Percentiles rank a stretch among this genome's conserved stretches.
These are phyloP conservation scores for Alces alces DNA, from an alignment of 2,113 vertebrate species.

Conservation along the genomic window DNA sequence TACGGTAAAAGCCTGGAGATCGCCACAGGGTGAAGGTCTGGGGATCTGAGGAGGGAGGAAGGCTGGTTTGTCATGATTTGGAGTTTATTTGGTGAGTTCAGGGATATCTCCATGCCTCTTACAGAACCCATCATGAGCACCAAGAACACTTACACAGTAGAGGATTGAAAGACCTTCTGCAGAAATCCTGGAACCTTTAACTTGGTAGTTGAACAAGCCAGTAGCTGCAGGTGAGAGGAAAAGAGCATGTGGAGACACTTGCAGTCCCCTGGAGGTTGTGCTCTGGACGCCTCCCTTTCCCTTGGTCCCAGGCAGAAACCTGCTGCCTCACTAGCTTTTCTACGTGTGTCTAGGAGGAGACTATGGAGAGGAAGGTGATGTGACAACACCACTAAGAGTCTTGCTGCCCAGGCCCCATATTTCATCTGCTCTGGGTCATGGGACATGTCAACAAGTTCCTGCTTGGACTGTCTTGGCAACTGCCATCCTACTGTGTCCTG, in stretches of 20 bases:
- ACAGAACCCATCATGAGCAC: background rate
- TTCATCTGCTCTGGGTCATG: background rate
- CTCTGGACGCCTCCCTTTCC: background rate
- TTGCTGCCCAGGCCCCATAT: background rate
- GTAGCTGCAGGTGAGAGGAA: slow-evolving; percentile 26
- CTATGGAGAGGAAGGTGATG: background rate
- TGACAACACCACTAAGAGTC: background rate
- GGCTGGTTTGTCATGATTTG: background rate
- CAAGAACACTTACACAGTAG: slow-evolving; percentile 58
- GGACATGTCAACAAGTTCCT: background rate
- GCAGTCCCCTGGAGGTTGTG: rapidly evolving
- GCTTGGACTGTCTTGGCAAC: background rate
- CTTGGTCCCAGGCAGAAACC: background rate
- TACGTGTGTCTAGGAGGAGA: background rate
- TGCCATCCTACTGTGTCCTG: rapidly evolving
- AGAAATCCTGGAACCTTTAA: background rate
- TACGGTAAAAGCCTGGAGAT: too few species aligned
- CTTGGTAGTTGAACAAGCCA: background rate
- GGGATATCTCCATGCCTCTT: background rate
- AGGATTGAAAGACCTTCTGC: background rate
- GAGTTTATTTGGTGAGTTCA: background rate
- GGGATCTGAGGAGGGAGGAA: background rate
- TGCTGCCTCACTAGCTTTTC: background rate
- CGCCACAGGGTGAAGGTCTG: background rate
- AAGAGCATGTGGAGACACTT: background rate